phyloP scores from a whole-genome alignment of 2,113 vertebrate genomes.

The Limanda limanda region DNA sequence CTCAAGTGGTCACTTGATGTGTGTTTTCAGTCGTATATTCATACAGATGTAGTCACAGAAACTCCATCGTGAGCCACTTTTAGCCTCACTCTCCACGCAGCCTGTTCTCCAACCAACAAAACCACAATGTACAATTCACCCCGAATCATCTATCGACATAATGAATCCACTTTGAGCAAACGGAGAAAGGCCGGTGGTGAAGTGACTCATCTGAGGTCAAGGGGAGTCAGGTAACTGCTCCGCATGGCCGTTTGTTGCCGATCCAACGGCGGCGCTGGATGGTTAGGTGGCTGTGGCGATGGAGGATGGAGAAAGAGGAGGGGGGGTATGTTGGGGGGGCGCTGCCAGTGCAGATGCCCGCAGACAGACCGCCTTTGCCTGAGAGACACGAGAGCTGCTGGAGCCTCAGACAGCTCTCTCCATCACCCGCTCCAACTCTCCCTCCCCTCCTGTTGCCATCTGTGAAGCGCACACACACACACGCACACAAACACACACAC shows the following conservation, averaged over 20 bases:
- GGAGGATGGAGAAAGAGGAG: constrained; percentile 38
- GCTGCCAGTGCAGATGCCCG: constrained; percentile 77
- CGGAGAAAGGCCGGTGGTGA: neutral
- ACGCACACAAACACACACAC: constrained; percentile 4
- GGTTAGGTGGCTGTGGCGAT: constrained; percentile 52
- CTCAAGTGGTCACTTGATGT: no score
- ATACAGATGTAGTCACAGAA: no score
- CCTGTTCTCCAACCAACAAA: constrained; percentile 14
- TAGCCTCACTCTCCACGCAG: neutral
- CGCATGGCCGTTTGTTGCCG: constrained; percentile 19
- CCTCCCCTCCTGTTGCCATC: constrained; percentile 75
- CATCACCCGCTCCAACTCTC: constrained; percentile 74
- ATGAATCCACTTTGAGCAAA: constrained; percentile 32
- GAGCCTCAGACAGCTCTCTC: constrained; percentile 78
- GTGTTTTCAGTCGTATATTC: no score
- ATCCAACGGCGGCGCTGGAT: constrained; percentile 47
- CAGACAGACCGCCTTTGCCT: constrained; percentile 74
- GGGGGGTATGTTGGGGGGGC: neutral
- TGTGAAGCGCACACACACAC: constrained; percentile 67
- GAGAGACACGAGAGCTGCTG: constrained; percentile 74
- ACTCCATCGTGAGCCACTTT: no score
- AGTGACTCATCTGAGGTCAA: neutral
- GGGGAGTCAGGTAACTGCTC: constrained; percentile 21
- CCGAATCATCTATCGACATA: constrained; percentile 33
- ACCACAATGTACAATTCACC: constrained; percentile 17